These are phyloP conservation scores for Morinoia aosen DNA, from an alignment of 2,888 invertebrate genomes.

Conservation along the genomic window DNA sequence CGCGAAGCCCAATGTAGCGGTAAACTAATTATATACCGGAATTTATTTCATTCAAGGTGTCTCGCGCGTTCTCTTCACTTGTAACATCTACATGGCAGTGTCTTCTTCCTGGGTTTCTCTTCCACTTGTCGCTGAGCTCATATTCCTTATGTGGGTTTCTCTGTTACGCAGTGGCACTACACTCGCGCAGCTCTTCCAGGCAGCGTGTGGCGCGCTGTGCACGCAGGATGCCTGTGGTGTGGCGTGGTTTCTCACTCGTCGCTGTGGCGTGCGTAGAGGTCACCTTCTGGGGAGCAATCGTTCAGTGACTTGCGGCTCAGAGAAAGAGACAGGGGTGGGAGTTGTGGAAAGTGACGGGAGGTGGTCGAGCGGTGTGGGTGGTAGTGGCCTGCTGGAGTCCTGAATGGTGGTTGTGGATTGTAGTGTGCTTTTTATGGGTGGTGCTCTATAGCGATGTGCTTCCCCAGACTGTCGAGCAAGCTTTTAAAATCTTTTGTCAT, in stretches of 20 bases:
- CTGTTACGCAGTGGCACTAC: not conserved
- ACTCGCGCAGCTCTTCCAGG: not conserved
- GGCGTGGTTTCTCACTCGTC: not conserved
- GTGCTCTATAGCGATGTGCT: no score
- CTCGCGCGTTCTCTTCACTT: not conserved
- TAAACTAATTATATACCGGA: not conserved
- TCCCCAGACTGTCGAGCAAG: no score
- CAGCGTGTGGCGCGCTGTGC: not conserved
- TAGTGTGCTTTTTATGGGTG: no score
- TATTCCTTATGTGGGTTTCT: not conserved
- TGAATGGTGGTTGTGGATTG: not conserved
- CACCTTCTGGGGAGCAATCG: not conserved
- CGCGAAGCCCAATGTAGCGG: not conserved
- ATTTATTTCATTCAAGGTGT: not conserved
- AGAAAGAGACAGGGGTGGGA: not conserved
- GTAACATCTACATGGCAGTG: not conserved
- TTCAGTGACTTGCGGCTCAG: slow-evolving; percentile 2
- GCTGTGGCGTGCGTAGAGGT: slow-evolving; percentile 17
- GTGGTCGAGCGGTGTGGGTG: not conserved
- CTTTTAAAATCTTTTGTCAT: no score
- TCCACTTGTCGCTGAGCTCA: not conserved
- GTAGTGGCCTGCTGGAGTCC: not conserved
- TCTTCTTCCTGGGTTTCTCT: not conserved
- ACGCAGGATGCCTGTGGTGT: not conserved
- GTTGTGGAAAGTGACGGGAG: not conserved